These are phyloP conservation scores for Diachasma alloeum DNA, from an alignment of 1,140 invertebrate species.

Conservation along the genomic window DNA sequence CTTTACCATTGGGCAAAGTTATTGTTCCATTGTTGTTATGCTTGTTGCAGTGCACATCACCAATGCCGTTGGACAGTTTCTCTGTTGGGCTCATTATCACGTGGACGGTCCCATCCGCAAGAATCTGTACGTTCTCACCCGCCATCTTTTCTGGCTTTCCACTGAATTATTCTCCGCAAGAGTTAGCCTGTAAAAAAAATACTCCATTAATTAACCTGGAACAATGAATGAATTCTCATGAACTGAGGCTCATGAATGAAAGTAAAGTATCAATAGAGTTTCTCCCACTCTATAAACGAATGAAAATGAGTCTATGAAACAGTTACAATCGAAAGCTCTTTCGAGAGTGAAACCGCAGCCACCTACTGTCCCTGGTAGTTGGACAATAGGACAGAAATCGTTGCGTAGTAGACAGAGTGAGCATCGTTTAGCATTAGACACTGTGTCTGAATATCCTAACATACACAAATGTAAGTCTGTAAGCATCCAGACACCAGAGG, in stretches of 20 bases:
- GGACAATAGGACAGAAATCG: conserved; percentile 5
- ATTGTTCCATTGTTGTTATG: conserved; percentile 59
- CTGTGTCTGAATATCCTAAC: background rate
- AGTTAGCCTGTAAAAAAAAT: background rate
- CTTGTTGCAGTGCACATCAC: conserved; percentile 44
- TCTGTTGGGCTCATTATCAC: conserved; percentile 51
- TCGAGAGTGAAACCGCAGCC: conserved; percentile 25
- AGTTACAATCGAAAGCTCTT: conserved; percentile 23
- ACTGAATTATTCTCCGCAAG: background rate
- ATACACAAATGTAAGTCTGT: background rate
- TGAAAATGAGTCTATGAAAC: background rate
- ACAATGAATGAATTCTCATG: background rate
- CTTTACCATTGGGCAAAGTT: conserved; percentile 49
- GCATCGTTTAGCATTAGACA: background rate
- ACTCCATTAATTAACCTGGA: background rate
- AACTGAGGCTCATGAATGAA: background rate
- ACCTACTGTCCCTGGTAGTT: background rate
- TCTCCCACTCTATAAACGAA: background rate
- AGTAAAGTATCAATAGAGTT: background rate
- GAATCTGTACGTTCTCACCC: conserved; percentile 52
- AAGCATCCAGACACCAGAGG: background rate
- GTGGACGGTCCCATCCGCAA: conserved; percentile 51
- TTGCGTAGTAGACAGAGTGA: background rate
- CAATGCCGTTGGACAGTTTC: conserved; percentile 55
- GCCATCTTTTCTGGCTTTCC: conserved; percentile 43